Evolutionary conservation across 2,113 vertebrate genomes (phyloP).

Genomic region (Callipepla californica): DNA sequence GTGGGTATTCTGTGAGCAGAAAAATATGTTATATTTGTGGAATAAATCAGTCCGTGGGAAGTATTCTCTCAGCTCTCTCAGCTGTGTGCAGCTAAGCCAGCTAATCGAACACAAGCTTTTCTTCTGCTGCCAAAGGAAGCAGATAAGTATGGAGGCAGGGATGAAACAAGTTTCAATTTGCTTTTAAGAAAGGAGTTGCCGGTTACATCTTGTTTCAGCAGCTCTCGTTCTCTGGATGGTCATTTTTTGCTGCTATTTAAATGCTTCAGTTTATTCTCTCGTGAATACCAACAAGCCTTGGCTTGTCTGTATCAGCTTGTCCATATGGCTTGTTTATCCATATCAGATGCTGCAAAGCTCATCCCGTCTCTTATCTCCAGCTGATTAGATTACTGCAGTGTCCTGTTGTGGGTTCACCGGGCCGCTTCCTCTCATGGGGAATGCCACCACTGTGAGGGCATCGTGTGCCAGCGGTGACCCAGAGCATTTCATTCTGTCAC

Average conservation of each 20-base stretch:
- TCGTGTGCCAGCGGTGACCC: not conserved
- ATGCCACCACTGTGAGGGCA: not conserved
- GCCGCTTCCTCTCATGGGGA: not conserved
- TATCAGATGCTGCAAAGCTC: conserved; percentile 55
- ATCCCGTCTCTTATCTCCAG: conserved; percentile 69
- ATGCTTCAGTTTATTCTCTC: not conserved
- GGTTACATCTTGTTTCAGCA: not conserved
- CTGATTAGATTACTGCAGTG: conserved; percentile 70
- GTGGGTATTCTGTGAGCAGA: conserved; percentile 30
- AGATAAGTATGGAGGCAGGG: not conserved
- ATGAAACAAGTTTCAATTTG: not conserved
- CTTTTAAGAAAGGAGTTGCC: not conserved
- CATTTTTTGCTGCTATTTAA: not conserved
- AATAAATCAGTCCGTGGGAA: conserved; percentile 33
- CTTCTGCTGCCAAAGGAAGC: not conserved
- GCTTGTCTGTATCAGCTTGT: not conserved
- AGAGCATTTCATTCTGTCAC: not conserved
- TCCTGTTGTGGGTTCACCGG: accelerated
- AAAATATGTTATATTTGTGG: conserved; percentile 42
- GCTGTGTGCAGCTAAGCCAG: not conserved
- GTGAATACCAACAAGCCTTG: conserved; percentile 3
- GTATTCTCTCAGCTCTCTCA: not conserved
- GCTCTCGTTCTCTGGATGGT: conserved; percentile 1
- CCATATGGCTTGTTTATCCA: conserved; percentile 53
- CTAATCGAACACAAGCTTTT: not conserved